phyloP scores from a whole-genome alignment of 37 sponge, comb jelly and placozoan species.

The Agelas oroides region DNA sequence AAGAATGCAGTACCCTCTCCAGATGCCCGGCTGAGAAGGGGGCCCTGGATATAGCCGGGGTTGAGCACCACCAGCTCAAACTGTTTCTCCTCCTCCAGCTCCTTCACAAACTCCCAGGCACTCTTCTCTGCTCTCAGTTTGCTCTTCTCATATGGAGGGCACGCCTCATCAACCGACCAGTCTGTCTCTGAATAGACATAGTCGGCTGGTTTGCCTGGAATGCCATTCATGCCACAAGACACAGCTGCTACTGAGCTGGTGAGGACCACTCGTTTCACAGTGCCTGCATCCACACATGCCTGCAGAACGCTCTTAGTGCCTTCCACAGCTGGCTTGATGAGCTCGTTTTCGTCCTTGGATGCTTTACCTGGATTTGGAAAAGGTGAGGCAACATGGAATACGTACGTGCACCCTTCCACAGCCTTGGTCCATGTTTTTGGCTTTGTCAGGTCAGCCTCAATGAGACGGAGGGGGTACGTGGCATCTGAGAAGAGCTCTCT shows the following conservation, averaged over 20 bases:
- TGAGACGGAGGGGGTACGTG: constrained; percentile 75
- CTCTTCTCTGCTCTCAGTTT: constrained; percentile 86
- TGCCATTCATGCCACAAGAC: constrained; percentile 60
- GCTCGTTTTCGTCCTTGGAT: constrained; percentile 27
- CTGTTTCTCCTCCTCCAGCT: constrained; percentile 52
- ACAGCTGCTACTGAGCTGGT: constrained; percentile 91
- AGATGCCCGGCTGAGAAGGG: constrained; percentile 59
- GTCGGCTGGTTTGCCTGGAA: constrained; percentile 29
- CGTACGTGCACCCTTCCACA: constrained; percentile 83
- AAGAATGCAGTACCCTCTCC: constrained; percentile 37
- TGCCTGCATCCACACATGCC: constrained; percentile 81
- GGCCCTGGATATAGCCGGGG: constrained; percentile 81
- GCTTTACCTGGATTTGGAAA: constrained; percentile 29
- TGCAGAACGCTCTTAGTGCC: constrained; percentile 82
- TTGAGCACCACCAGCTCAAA: constrained; percentile 89
- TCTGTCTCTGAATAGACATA: constrained; percentile 81
- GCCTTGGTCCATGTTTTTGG: constrained; percentile 83
- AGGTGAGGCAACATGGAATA: constrained; percentile 92
- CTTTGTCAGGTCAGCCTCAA: constrained; percentile 82
- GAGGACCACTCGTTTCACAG: constrained; percentile 87
- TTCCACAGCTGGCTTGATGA: constrained; percentile 81
- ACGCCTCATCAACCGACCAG: constrained; percentile 64
- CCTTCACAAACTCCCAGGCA: constrained; percentile 85
- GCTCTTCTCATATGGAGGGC: constrained; percentile 77
- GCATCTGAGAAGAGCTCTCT: constrained; percentile 69